Conservation (phyloP, 2,797 vertebrate genomes). For the Catharus ustulatus region DNA sequence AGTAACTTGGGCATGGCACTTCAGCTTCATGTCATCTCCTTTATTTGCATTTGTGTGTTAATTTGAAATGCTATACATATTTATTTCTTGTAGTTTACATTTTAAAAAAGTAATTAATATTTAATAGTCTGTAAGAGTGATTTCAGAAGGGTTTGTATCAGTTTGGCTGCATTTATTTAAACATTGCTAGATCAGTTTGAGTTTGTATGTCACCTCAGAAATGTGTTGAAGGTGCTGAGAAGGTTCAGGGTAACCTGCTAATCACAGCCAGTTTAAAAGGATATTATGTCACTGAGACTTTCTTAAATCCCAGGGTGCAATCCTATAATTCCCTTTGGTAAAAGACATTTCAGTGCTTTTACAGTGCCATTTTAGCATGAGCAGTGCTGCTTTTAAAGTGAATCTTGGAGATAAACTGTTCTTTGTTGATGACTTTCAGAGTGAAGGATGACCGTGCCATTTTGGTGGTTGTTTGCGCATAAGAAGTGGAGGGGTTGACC, state of each 20-base stretch:
- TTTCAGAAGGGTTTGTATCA: neutral
- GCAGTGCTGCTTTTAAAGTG: neutral
- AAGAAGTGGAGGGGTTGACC: neutral
- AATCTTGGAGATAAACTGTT: neutral
- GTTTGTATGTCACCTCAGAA: neutral
- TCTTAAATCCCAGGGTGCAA: neutral
- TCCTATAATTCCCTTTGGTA: neutral
- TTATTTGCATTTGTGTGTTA: neutral
- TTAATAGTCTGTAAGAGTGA: neutral
- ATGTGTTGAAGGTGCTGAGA: neutral
- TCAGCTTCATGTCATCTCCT: neutral
- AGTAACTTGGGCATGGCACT: neutral
- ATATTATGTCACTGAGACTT: neutral
- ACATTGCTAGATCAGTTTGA: accelerated
- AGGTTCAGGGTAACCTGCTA: neutral
- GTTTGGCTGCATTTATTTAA: neutral
- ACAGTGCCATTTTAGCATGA: neutral
- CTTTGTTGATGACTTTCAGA: neutral
- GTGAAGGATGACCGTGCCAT: neutral
- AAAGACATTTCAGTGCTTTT: neutral
- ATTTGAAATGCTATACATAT: neutral
- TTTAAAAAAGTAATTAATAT: neutral
- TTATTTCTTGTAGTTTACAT: neutral
- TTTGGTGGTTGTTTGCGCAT: neutral
- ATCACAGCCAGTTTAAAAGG: neutral